A percentile compares a stretch with the other conserved stretches of the same genome.
phyloP scores from a whole-genome alignment of 2,113 vertebrate genomes.

The Cebus imitator region DNA sequence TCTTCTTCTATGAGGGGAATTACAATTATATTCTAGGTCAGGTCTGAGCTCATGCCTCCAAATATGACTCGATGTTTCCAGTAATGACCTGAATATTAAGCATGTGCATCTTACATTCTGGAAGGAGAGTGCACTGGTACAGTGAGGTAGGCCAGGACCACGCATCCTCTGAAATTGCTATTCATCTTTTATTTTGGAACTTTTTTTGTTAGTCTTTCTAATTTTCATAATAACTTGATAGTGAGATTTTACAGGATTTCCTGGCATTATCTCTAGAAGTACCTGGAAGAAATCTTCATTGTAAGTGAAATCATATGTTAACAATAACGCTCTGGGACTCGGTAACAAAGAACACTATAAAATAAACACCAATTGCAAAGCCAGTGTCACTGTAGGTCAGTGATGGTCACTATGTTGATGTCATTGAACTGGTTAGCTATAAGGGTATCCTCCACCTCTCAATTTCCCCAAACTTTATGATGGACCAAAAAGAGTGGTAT shows the following conservation, averaged over 20 bases:
- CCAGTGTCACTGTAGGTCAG: not conserved
- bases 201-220: constrained; percentile 44
- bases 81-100: not conserved
- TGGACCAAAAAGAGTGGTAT: not conserved
- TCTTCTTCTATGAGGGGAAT: not conserved
- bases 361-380: not conserved
- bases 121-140: not conserved
- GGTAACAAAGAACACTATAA: not conserved
- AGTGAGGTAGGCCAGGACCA: not conserved
- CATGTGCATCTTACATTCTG: not conserved
- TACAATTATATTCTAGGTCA: not conserved
- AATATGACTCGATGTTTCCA: not conserved
- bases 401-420: not conserved
- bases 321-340: not conserved
- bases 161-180: fast-evolving
- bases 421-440: not conserved
- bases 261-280: not conserved
- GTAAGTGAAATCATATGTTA: not conserved
- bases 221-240: not conserved
- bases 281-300: not conserved
- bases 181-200: constrained; percentile 31
- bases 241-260: constrained; percentile 53
- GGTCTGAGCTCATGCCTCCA: not conserved
- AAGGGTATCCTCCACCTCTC: not conserved
- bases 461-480: not conserved